Base-by-base conservation (phyloP, 1,140 invertebrate genomes). In the Drosophila yakuba region DNA sequence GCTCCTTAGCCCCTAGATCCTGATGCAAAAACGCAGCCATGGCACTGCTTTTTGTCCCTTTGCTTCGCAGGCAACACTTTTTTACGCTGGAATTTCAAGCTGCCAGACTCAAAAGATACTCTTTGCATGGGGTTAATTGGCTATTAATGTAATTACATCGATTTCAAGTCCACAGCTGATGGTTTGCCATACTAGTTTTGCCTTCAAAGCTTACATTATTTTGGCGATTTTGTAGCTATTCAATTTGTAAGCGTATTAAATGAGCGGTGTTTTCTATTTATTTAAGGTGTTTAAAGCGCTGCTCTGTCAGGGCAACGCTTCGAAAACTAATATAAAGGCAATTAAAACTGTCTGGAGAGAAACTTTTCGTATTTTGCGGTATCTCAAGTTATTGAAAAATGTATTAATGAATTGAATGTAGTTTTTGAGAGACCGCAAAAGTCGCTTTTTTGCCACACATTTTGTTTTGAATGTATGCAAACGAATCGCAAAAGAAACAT, bases 51-150 rank as follows among this genome's bases (percentile, higher is more conserved):
- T 57, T 55, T 55, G 39, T 25, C 14, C 36, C 12, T 43, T n/a
- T 20, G 15, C 44, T 23, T 14, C 43, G 44, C 35, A 45, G 45
- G 43, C 47, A 41, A 28, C 36, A 36, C 45, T 69, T 71, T 55
- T 44, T 38, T 73, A n/a, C 28, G 47, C 14, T 4, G 10, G 14
- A 8, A 17, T 52, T 36, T 20, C 50, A 6, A 32, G 25, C 15
- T 55, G 32, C 3, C n/a, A 23, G 25, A 52, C 11, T 44, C 23
- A 23, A 20, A 38, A 28, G 25, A 39, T 71, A 67, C 63, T 43
- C 66, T 39, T 69, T 50, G 44, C 25, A 28, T 38, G 43, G 48
- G 68, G 64, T 71, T 72, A 72, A 72, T 72, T 69, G 66, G 67
- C 51, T 69, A 41, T 69, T 39, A 69, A 23, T 12, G 4, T 20